Base-by-base conservation (phyloP, 2,797 vertebrate species). In the Antennarius maculatus region DNA sequence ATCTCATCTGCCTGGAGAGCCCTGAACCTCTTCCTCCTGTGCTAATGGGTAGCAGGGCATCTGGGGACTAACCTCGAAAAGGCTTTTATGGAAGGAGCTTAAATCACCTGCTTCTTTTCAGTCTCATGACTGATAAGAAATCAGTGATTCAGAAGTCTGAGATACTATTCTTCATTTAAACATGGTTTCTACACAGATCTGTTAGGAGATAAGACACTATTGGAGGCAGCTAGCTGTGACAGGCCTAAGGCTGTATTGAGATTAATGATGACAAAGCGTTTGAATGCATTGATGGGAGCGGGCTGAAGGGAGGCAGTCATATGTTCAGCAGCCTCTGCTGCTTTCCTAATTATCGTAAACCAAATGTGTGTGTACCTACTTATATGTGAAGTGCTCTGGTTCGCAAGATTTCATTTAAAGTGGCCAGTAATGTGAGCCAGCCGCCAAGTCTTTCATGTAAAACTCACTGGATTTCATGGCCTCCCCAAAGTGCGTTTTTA, bases 11-110 rank as follows among this genome's bases (percentile, higher is more conserved):
- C 66, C 48, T 55, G 34, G 18, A 45, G 61, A 66, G 64, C 56
- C 62, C 64, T 54, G 60, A 65, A 62, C 31, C 54, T 37, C 56
- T 74, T 57, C 27, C 4, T 61, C 39, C 28, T 10, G 42, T 70
- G 43, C 65, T 84, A 85, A 85, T 87, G 83, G 80, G 73, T 15
- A 62, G 50, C 52, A 50, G 57, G 73, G 67, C 53, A 75, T 51
- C 86, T 77, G 47, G 73, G 80, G 77, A 78, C 39, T 61, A 59
- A 51, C 59, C 45, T 75, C 74, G 17, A 85, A 77, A 75, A 71
- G 51, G 69, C 74, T 87, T 71, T 86, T 69, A 76, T 39, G 12
- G 27, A 74, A 48, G 15, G 28, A 41, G 42, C 27, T 55, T 76
- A 59, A 83, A 76, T 80, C 56, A 59, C 48, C 49, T 0, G 7